phyloP scores from a whole-genome alignment of 2,113 vertebrate genomes.

The Paradisaea rubra region DNA sequence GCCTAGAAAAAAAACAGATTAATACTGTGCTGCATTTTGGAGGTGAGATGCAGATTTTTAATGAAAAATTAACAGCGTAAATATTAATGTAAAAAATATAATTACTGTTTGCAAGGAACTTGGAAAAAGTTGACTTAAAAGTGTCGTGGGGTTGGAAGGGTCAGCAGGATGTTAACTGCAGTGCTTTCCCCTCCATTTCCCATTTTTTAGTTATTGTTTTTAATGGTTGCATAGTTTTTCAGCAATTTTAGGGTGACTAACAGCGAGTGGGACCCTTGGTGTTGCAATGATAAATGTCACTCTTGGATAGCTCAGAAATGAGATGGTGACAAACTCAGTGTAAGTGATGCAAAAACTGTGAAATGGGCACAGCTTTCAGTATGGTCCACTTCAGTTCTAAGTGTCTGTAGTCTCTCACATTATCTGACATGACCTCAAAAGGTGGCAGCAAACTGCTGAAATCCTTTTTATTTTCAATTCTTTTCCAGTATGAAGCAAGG shows the following conservation, averaged over 20 bases:
- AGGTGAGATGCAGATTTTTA: neutral
- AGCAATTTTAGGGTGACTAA: neutral
- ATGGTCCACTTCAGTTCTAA: neutral
- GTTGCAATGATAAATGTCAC: neutral
- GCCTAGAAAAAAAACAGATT: neutral
- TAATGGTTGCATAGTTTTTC: neutral
- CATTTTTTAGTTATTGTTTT: neutral
- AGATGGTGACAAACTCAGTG: neutral
- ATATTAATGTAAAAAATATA: neutral
- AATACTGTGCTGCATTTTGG: neutral
- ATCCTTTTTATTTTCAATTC: neutral
- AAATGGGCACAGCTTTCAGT: neutral
- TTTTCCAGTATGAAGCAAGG: conserved; percentile 83
- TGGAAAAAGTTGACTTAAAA: neutral
- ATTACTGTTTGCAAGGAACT: neutral
- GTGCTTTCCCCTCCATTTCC: neutral
- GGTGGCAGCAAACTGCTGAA: neutral
- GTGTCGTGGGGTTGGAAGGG: neutral
- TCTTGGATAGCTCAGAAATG: neutral
- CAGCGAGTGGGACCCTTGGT: neutral
- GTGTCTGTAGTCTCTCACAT: neutral
- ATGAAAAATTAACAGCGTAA: neutral
- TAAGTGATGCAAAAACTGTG: neutral
- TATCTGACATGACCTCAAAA: neutral
- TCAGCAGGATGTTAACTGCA: neutral